These are phyloP conservation scores for Epinephelus lanceolatus DNA, from an alignment of 2,113 vertebrate species.

Conservation along the genomic window DNA sequence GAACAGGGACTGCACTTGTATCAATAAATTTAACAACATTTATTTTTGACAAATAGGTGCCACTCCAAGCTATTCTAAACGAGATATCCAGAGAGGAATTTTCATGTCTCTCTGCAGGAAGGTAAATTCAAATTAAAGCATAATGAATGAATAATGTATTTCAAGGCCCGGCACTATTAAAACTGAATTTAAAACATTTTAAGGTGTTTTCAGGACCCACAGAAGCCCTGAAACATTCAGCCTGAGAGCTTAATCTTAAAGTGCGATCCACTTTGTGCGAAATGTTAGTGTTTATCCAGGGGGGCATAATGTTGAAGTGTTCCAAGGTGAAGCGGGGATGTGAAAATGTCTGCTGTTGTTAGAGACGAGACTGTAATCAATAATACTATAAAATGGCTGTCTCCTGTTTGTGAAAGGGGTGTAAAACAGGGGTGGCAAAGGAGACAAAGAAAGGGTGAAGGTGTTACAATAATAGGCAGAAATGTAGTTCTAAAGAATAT, in stretches of 20 bases:
- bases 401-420: background rate
- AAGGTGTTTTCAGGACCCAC: constrained; percentile 12
- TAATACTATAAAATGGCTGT: background rate
- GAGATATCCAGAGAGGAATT: background rate
- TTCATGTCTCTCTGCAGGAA: constrained; percentile 9
- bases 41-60: background rate
- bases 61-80: constrained; percentile 19
- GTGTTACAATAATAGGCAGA: constrained; percentile 11
- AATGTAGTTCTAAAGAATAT: constrained; percentile 9
- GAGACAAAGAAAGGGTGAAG: background rate
- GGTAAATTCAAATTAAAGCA: constrained; percentile 36
- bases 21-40: background rate
- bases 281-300: background rate
- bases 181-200: constrained; percentile 28
- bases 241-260: constrained; percentile 25
- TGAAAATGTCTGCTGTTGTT: constrained; percentile 14
- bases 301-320: background rate
- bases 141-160: constrained; percentile 30
- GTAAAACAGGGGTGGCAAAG: background rate
- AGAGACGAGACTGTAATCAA: constrained; percentile 13
- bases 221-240: constrained; percentile 16
- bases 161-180: constrained; percentile 13
- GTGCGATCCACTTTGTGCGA: constrained; percentile 38
- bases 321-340: constrained; percentile 9
- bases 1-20: background rate